A percentile compares a stretch with the other conserved stretches of the same genome.
Evolutionary conservation across 2,113 vertebrate genomes (phyloP).

Genomic region (Ictalurus furcatus): DNA sequence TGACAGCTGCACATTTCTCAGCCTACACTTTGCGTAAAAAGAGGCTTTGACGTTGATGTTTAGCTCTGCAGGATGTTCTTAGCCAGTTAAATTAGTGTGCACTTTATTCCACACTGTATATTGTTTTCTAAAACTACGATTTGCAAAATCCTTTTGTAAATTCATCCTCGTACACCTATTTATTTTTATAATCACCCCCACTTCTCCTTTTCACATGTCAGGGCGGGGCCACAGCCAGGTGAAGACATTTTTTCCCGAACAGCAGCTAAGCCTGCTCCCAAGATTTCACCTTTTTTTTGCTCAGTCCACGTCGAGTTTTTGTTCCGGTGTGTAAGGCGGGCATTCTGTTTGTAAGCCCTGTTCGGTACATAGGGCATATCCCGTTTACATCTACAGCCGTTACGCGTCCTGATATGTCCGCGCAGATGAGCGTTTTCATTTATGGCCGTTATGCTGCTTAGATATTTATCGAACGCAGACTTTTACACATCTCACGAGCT

Average conservation of each 20-base stretch:
- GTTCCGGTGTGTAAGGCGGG: slow-evolving; percentile 36
- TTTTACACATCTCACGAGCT: slow-evolving; percentile 69
- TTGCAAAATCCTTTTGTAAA: slow-evolving; percentile 34
- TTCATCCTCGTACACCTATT: slow-evolving; percentile 16
- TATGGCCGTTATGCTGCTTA: neutral
- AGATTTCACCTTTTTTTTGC: neutral
- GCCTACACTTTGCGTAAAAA: slow-evolving; percentile 20
- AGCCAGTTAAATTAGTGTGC: slow-evolving; percentile 22
- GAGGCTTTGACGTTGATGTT: neutral
- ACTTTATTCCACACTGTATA: neutral
- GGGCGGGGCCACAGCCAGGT: too few species aligned
- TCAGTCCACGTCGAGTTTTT: neutral
- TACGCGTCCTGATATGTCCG: neutral
- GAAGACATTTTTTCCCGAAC: too few species aligned
- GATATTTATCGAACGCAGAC: slow-evolving; percentile 26
- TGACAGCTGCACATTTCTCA: slow-evolving; percentile 40
- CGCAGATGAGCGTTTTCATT: neutral
- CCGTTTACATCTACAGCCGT: neutral
- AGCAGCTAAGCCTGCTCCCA: neutral
- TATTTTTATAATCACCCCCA: slow-evolving; percentile 10
- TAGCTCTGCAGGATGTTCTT: slow-evolving; percentile 32
- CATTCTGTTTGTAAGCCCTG: neutral
- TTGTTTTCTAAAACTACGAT: neutral
- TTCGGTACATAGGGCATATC: neutral
- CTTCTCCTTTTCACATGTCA: slow-evolving; percentile 14